These are phyloP conservation scores for Plotosus lineatus DNA, from an alignment of 2,113 vertebrate species.

Conservation along the genomic window DNA sequence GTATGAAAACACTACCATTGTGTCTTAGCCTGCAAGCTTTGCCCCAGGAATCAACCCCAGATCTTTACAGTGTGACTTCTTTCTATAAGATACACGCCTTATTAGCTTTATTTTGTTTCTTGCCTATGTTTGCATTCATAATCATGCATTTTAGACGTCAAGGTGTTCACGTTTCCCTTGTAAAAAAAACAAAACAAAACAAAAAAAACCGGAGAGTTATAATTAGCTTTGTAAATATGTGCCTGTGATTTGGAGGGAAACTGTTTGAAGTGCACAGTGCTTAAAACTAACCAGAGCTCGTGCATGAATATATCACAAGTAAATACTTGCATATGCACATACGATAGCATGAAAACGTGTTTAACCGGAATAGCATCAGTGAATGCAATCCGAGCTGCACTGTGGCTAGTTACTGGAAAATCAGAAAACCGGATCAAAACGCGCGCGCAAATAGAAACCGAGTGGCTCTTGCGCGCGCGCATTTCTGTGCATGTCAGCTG, in stretches of 20 bases:
- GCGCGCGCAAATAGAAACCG: constrained; percentile 7
- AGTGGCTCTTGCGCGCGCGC: neutral
- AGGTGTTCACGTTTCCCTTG: no score
- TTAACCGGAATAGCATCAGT: neutral
- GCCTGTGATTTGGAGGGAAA: neutral
- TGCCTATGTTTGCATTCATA: no score
- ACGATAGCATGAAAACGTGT: neutral
- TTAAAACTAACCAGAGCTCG: neutral
- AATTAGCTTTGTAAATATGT: neutral
- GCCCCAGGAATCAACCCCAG: neutral
- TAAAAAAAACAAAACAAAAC: no score
- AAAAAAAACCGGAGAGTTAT: neutral
- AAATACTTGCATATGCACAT: neutral
- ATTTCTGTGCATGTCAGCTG: constrained; percentile 3
- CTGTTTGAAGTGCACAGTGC: neutral
- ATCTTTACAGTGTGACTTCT: neutral
- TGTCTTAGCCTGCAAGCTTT: neutral
- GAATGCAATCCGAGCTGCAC: neutral
- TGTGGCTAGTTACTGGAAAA: neutral
- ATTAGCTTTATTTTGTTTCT: neutral
- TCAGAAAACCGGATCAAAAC: constrained; percentile 9
- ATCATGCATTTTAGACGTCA: no score
- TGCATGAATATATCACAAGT: no score
- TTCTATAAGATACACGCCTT: no score
- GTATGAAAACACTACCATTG: neutral